Evolutionary conservation across 2,113 vertebrate genomes (phyloP).

Genomic region (Salvelinus alpinus): DNA sequence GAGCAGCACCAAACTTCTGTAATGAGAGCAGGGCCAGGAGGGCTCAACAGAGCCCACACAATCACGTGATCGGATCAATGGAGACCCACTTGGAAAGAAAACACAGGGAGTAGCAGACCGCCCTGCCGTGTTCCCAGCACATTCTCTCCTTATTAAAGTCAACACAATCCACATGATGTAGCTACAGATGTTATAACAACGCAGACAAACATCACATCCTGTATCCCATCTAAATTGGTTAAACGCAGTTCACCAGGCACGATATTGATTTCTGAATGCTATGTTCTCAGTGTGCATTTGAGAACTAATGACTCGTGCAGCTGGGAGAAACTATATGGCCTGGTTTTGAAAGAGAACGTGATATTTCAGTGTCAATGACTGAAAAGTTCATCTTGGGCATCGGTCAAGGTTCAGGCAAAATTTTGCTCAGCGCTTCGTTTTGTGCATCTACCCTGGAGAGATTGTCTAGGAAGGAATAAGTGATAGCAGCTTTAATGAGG

Average conservation of each 20-base stretch:
- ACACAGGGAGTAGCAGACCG: no score
- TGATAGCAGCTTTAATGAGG: no score
- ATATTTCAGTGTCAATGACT: constrained; percentile 8
- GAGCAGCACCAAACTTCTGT: constrained; percentile 22
- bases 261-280: no score
- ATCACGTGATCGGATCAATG: constrained; percentile 23
- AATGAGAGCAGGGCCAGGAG: not conserved
- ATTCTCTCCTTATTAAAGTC: no score
- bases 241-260: no score
- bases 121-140: no score
- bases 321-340: not conserved
- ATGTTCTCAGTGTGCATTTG: no score
- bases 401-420: constrained; percentile 36
- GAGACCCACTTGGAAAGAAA: constrained; percentile 1
- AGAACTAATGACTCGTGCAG: no score
- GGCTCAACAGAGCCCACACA: not conserved
- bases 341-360: constrained; percentile 14
- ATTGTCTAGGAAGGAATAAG: constrained; percentile 2
- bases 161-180: no score
- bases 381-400: constrained; percentile 21
- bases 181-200: no score
- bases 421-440: constrained; percentile 17
- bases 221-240: no score
- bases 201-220: no score
- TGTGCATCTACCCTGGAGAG: constrained; percentile 19